phyloP scores from a whole-genome alignment of 2,797 vertebrate species.

The Aselliscus stoliczkanus region DNA sequence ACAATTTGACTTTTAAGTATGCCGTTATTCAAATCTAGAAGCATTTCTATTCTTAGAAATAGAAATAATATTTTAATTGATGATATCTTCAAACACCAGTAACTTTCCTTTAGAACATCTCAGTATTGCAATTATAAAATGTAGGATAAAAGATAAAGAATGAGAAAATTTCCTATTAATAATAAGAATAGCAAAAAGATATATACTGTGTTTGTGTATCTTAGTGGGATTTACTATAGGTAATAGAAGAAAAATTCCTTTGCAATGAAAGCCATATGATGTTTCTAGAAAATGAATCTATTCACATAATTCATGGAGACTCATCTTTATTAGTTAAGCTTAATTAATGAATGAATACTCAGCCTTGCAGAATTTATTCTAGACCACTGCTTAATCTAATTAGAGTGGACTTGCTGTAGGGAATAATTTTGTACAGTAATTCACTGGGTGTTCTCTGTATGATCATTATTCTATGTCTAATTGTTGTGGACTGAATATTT shows the following conservation, averaged over 20 bases:
- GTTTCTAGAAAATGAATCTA: slow-evolving; percentile 13
- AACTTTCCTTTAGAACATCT: neutral
- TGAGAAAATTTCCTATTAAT: neutral
- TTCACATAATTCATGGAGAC: neutral
- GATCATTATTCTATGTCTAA: neutral
- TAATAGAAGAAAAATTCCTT: neutral
- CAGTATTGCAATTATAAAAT: neutral
- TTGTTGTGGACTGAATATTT: neutral
- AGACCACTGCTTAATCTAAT: slow-evolving; percentile 2
- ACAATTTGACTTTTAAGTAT: neutral
- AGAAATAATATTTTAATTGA: neutral
- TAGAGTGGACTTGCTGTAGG: neutral
- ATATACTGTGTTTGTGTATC: neutral
- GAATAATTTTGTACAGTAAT: neutral
- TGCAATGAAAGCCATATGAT: neutral
- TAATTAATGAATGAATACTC: slow-evolving; percentile 1
- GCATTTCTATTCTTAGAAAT: neutral
- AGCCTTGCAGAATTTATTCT: neutral
- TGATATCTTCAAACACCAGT: neutral
- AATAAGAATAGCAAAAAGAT: neutral
- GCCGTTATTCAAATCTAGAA: neutral
- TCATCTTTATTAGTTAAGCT: neutral
- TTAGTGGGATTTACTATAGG: neutral
- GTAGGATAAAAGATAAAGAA: neutral
- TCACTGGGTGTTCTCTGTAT: neutral